Evolutionary conservation across 2,888 invertebrate species (phyloP).

Genomic region (Lycia hirtaria): DNA sequence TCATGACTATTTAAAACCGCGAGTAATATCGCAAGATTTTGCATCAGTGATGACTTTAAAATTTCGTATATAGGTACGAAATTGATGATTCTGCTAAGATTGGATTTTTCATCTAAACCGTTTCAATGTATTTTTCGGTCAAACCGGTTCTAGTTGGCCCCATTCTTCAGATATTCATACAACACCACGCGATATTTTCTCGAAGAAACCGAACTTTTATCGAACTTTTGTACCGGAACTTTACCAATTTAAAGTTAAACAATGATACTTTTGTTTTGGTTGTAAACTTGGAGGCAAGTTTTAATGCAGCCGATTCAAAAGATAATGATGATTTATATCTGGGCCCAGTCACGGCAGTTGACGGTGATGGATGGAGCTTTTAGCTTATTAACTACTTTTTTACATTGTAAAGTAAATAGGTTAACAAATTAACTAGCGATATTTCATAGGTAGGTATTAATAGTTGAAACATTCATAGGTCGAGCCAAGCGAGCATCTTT

Average conservation of each 20-base stretch:
- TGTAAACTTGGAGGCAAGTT: slow-evolving; percentile 35
- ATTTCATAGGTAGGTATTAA: too few species aligned
- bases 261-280: slow-evolving; percentile 27
- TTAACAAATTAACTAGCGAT: too few species aligned
- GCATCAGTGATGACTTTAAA: too few species aligned
- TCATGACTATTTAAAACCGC: too few species aligned
- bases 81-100: too few species aligned
- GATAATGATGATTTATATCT: slow-evolving; percentile 30
- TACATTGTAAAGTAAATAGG: neutral
- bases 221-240: slow-evolving; percentile 37
- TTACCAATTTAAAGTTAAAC: slow-evolving; percentile 44
- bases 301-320: slow-evolving; percentile 27
- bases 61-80: too few species aligned
- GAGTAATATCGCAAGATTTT: too few species aligned
- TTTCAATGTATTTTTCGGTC: neutral
- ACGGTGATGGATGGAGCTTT: slow-evolving; percentile 16
- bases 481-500: too few species aligned
- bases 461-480: too few species aligned
- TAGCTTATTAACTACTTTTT: neutral
- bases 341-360: slow-evolving; percentile 6
- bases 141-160: slow-evolving; percentile 7
- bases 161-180: slow-evolving; percentile 8
- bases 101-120: too few species aligned
- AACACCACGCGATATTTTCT: slow-evolving; percentile 42
- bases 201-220: slow-evolving; percentile 22